phyloP scores from a whole-genome alignment of 2,888 invertebrate genomes.

The Chrysodeixis includens region DNA sequence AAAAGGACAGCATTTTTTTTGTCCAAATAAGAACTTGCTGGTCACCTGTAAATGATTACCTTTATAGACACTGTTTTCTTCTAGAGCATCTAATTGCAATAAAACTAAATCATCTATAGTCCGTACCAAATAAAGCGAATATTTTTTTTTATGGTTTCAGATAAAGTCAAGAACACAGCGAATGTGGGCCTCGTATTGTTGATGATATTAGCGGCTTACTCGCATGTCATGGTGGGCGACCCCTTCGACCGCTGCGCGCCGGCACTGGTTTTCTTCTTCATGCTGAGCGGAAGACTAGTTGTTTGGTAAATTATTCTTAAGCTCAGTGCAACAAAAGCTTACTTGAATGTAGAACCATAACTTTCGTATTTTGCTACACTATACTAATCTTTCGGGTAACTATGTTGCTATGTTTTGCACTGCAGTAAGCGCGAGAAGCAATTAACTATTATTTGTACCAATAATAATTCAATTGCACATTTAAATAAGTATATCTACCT shows the following conservation, averaged over 20 bases:
- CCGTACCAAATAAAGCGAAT: too few species aligned
- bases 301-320: conserved; percentile 90
- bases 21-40: too few species aligned
- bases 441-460: too few species aligned
- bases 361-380: background rate
- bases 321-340: background rate
- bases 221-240: conserved; percentile 97
- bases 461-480: too few species aligned
- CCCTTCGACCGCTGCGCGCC: conserved; percentile 97
- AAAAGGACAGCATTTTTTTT: too few species aligned
- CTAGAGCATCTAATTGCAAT: too few species aligned
- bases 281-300: conserved; percentile 96
- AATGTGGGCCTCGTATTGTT: conserved; percentile 95
- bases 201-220: conserved; percentile 97
- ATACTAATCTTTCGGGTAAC: background rate
- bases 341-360: background rate
- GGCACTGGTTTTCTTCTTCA: conserved; percentile 97
- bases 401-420: background rate
- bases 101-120: too few species aligned
- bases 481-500: too few species aligned
- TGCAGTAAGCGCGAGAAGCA: too few species aligned
- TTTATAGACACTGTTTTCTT: too few species aligned
- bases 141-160: conserved; percentile 85
- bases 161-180: conserved; percentile 96
- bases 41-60: too few species aligned